Percentiles rank a stretch among this genome's conserved stretches.
Evolutionary conservation across 2,113 vertebrate species (phyloP).

Genomic region (Callipepla californica): DNA sequence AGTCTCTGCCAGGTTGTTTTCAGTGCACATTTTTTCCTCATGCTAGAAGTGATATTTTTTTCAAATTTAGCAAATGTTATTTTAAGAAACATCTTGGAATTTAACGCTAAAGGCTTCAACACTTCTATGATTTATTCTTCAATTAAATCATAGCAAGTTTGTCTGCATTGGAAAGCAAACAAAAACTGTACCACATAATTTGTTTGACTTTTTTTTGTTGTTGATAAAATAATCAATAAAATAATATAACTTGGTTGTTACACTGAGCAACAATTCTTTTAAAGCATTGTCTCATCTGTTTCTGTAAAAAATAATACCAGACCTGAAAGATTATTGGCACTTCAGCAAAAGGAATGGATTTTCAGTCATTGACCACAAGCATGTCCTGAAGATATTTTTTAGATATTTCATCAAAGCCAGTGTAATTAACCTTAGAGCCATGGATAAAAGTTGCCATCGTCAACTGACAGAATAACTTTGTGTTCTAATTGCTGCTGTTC

Average conservation of each 20-base stretch:
- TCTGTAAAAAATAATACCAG: constrained; percentile 59
- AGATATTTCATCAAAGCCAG: constrained; percentile 69
- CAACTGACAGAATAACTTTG: constrained; percentile 56
- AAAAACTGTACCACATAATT: neutral
- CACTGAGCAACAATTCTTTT: neutral
- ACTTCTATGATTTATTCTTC: constrained; percentile 46
- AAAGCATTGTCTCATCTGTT: constrained; percentile 52
- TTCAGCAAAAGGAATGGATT: constrained; percentile 75
- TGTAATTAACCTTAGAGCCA: constrained; percentile 74
- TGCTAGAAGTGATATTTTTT: constrained; percentile 22
- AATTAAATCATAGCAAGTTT: constrained; percentile 35
- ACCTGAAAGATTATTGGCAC: constrained; percentile 73
- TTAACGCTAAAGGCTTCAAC: constrained; percentile 3
- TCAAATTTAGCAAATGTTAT: neutral
- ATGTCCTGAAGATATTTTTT: constrained; percentile 46
- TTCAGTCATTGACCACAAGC: constrained; percentile 62
- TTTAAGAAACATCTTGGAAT: constrained; percentile 38
- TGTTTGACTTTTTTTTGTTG: constrained; percentile 16
- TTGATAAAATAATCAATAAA: constrained; percentile 9
- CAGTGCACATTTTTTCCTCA: neutral
- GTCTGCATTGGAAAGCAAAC: constrained; percentile 53
- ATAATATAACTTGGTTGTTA: constrained; percentile 50
- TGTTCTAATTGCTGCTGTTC: constrained; percentile 15
- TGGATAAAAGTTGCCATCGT: constrained; percentile 66
- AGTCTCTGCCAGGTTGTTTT: neutral